phyloP scores from a whole-genome alignment of 2,888 invertebrate genomes.

The Chirona hameri region DNA sequence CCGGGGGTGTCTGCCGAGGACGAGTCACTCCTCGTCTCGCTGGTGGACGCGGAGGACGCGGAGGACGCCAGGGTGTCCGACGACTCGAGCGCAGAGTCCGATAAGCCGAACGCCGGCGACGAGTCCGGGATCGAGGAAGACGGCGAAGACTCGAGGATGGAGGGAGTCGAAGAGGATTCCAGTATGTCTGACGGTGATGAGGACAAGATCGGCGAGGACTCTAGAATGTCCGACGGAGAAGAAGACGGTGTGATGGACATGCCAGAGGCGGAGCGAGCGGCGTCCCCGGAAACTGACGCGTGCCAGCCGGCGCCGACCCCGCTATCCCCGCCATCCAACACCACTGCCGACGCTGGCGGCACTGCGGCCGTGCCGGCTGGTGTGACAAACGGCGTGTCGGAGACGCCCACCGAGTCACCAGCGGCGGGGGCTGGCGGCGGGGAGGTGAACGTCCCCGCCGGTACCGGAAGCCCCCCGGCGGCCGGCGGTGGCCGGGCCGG shows the following conservation, averaged over 20 bases:
- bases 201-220: not conserved
- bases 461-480: not conserved
- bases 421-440: not conserved
- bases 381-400: not conserved
- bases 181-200: not conserved
- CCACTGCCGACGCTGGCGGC: not conserved
- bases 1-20: too few relatives aligned
- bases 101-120: not conserved
- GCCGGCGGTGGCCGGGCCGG: not conserved
- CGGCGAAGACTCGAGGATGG: not conserved
- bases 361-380: not conserved
- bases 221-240: not conserved
- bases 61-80: too few relatives aligned
- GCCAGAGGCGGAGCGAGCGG: not conserved
- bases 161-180: not conserved
- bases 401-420: not conserved
- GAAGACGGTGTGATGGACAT: not conserved
- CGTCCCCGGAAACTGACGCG: not conserved
- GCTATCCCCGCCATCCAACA: not conserved
- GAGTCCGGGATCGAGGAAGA: not conserved
- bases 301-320: not conserved
- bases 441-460: not conserved
- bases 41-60: too few relatives aligned
- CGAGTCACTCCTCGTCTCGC: too few relatives aligned
- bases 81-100: too few relatives aligned